These are phyloP conservation scores for Strongylocentrotus purpuratus DNA, from an alignment of 35 echinoderm and acorn worm genomes.

Conservation along the genomic window DNA sequence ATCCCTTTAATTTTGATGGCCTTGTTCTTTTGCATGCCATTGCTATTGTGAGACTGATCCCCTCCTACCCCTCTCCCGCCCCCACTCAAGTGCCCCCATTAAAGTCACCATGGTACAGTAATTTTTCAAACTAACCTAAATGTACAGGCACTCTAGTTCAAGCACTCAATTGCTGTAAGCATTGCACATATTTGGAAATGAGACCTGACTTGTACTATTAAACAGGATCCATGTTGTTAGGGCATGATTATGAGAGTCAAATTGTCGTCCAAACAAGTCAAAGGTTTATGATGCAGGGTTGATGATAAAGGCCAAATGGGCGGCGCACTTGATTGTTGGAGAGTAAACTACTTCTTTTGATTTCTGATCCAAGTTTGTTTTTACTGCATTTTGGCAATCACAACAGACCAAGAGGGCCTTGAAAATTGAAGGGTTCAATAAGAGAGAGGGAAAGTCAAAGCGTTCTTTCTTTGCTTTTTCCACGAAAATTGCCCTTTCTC, in stretches of 20 bases:
- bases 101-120: neutral
- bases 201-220: neutral
- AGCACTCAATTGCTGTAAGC: neutral
- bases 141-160: neutral
- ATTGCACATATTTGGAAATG: neutral
- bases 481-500: neutral
- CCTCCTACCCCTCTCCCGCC: too few relatives aligned
- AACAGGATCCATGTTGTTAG: neutral
- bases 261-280: slow-evolving; percentile 3
- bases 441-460: neutral
- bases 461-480: neutral
- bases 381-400: slow-evolving; percentile 25
- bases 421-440: neutral
- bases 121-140: neutral
- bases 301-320: neutral
- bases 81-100: too few relatives aligned
- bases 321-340: neutral
- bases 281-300: neutral
- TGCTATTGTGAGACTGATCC: too few relatives aligned
- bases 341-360: neutral
- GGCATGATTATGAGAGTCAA: slow-evolving; percentile 8
- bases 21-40: too few relatives aligned
- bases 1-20: too few relatives aligned
- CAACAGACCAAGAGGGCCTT: neutral
- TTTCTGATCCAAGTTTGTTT: neutral